Conservation (phyloP, 2,113 vertebrate species). For the Typhlomys cinereus region DNA sequence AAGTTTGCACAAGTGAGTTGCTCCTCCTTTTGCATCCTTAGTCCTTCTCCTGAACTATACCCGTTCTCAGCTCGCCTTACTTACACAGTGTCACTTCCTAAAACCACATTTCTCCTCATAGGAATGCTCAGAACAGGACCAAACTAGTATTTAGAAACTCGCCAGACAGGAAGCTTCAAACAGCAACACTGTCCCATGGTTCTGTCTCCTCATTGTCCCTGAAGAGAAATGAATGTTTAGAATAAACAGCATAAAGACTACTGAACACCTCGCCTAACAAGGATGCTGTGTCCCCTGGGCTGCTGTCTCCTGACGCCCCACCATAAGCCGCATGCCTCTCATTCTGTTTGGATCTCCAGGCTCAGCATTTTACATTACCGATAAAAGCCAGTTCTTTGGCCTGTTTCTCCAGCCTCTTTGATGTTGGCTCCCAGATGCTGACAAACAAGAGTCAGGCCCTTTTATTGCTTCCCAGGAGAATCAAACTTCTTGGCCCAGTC, state of each 20-base stretch:
- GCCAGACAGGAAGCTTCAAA: background rate
- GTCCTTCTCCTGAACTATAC: background rate
- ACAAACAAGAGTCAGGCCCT: constrained; percentile 53
- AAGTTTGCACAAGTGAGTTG: background rate
- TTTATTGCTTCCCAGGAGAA: constrained; percentile 46
- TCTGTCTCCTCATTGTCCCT: background rate
- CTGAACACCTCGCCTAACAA: background rate
- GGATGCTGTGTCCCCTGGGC: background rate
- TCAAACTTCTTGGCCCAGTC: constrained; percentile 12
- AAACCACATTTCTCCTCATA: background rate
- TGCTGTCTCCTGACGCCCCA: background rate
- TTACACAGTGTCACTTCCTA: background rate
- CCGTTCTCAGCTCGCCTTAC: background rate
- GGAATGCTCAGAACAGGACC: background rate
- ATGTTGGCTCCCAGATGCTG: constrained; percentile 40
- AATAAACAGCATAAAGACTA: background rate
- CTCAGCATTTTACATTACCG: background rate
- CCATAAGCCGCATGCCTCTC: background rate
- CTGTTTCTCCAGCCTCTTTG: background rate
- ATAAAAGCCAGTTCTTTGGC: constrained; percentile 57
- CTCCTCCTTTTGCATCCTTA: background rate
- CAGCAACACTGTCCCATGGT: background rate
- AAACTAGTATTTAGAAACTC: background rate
- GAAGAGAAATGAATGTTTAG: constrained; percentile 9
- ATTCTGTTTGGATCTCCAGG: constrained; percentile 24